These are phyloP conservation scores for Lordiphosa mommai DNA, from an alignment of 1,140 invertebrate species.

Conservation along the genomic window DNA sequence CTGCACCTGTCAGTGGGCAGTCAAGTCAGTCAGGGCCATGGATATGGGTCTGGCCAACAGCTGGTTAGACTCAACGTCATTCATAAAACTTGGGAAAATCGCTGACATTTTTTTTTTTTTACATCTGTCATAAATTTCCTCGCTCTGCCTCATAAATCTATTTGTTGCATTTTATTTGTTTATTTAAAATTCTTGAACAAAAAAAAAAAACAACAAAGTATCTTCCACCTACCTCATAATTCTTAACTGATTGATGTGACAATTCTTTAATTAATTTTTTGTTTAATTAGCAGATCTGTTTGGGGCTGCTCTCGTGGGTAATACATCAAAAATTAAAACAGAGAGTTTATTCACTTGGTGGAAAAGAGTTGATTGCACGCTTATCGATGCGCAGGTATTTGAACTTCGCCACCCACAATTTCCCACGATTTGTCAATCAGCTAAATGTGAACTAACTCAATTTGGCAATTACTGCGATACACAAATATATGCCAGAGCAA, in stretches of 20 bases:
- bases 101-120: constrained; percentile 55
- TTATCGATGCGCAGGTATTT: constrained; percentile 44
- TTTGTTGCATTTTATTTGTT: constrained; percentile 75
- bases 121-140: constrained; percentile 71
- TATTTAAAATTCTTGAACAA: constrained; percentile 59
- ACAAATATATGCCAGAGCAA: too few species aligned
- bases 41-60: constrained; percentile 27
- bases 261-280: constrained; percentile 74
- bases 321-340: constrained; percentile 49
- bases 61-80: constrained; percentile 26
- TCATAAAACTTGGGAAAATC: constrained; percentile 26
- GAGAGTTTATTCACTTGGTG: constrained; percentile 59
- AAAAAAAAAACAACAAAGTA: constrained; percentile 9
- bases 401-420: constrained; percentile 15
- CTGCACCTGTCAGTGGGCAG: constrained; percentile 17
- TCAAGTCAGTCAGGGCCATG: constrained; percentile 41
- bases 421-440: constrained; percentile 9
- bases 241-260: constrained; percentile 71
- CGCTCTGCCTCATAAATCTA: constrained; percentile 61
- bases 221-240: constrained; percentile 36
- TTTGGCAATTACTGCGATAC: too few species aligned
- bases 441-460: background rate
- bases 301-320: constrained; percentile 32
- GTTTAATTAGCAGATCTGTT: constrained; percentile 64
- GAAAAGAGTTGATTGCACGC: constrained; percentile 38